These are phyloP conservation scores for Crotalus horridus DNA, from an alignment of 2,113 vertebrate species.

Conservation along the genomic window DNA sequence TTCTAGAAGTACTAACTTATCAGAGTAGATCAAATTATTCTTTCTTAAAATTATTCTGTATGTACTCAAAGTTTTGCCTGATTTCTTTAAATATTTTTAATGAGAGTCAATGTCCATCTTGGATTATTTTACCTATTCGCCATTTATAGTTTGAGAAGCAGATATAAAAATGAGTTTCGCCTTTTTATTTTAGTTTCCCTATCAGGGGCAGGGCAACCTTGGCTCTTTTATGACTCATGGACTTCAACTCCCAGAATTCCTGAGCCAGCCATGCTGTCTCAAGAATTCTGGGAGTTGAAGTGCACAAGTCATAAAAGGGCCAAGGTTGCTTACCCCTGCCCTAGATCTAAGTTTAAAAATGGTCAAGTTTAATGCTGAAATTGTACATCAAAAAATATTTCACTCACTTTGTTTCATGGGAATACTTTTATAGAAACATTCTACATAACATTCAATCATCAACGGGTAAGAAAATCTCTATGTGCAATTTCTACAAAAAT, in stretches of 20 bases:
- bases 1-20: neutral
- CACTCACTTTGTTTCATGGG: neutral
- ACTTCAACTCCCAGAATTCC: too few species aligned
- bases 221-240: too few species aligned
- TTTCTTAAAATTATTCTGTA: neutral
- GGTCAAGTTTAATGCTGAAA: neutral
- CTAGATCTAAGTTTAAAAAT: neutral
- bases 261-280: too few species aligned
- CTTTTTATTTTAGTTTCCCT: neutral
- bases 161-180: neutral
- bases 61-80: neutral
- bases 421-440: constrained; percentile 45
- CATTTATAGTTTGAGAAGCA: neutral
- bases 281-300: too few species aligned
- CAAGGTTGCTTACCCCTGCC: too few species aligned
- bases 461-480: constrained; percentile 9
- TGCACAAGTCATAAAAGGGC: too few species aligned
- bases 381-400: neutral
- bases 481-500: constrained; percentile 53
- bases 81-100: neutral
- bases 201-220: too few species aligned
- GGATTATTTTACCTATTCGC: neutral
- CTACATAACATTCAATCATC: neutral
- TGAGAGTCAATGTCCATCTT: neutral
- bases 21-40: neutral